phyloP scores from a whole-genome alignment of 2,888 invertebrate species.

The Pollenia labialis region DNA sequence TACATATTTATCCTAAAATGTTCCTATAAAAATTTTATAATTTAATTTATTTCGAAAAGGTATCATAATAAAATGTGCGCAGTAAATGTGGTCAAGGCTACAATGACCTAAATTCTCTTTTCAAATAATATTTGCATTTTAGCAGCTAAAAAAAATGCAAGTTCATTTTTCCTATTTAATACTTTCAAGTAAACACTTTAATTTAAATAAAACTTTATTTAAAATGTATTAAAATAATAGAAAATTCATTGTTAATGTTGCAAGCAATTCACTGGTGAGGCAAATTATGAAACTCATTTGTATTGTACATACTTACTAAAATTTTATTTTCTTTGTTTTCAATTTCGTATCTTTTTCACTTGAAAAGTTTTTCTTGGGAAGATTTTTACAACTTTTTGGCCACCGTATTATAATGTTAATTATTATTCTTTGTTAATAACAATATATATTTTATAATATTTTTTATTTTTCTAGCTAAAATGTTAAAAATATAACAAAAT shows the following conservation, averaged over 20 bases:
- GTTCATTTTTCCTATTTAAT: not conserved
- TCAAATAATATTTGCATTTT: slow-evolving; percentile 20
- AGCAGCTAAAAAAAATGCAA: not conserved
- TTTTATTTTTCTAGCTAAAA: slow-evolving; percentile 20
- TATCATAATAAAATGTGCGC: slow-evolving; percentile 61
- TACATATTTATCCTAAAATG: not conserved
- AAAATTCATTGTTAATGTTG: slow-evolving; percentile 5
- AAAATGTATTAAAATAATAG: not conserved
- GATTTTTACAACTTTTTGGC: not conserved
- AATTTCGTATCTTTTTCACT: slow-evolving; percentile 41
- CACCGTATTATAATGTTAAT: slow-evolving; percentile 8
- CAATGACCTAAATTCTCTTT: slow-evolving; percentile 71
- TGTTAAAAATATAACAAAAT: slow-evolving; percentile 20
- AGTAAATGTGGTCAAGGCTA: slow-evolving; percentile 75
- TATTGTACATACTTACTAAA: slow-evolving; percentile 47
- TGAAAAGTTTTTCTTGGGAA: slow-evolving; percentile 9
- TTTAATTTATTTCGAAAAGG: not conserved
- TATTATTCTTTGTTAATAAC: slow-evolving; percentile 14
- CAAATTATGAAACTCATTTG: slow-evolving; percentile 62
- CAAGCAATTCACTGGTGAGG: not conserved
- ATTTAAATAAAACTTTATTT: not conserved
- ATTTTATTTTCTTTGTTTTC: slow-evolving; percentile 67
- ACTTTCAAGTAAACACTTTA: not conserved
- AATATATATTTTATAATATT: not conserved
- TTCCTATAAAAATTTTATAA: too few species aligned